phyloP scores from a whole-genome alignment of 2,797 vertebrate species.

The Sphenopsis melanotis region DNA sequence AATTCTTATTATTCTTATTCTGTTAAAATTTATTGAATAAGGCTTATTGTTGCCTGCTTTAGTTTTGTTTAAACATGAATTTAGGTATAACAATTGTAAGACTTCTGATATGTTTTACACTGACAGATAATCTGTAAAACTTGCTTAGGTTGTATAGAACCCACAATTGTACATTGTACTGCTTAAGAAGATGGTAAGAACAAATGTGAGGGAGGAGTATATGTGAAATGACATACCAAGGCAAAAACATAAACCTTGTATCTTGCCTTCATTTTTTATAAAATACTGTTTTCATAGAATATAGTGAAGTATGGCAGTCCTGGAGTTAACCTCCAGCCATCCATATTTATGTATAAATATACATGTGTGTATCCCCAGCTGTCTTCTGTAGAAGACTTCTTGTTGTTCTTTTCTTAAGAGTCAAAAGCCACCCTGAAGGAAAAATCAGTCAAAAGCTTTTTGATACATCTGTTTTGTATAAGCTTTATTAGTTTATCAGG shows the following conservation, averaged over 20 bases:
- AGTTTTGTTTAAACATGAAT: neutral
- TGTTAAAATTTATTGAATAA: neutral
- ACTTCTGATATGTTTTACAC: neutral
- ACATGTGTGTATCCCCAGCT: fast-evolving
- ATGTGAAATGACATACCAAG: neutral
- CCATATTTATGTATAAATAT: too few species aligned
- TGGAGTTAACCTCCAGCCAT: neutral
- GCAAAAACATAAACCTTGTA: neutral
- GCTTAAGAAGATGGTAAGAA: neutral
- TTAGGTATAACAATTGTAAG: neutral
- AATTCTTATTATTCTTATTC: neutral
- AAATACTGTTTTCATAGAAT: neutral
- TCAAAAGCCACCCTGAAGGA: neutral
- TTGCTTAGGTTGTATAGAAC: neutral
- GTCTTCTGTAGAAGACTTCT: neutral
- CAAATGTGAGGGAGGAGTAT: neutral
- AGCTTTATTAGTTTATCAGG: neutral
- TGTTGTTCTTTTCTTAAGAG: neutral
- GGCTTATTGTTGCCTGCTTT: neutral
- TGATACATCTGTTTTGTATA: neutral
- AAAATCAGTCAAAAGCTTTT: neutral
- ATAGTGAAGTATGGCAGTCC: neutral
- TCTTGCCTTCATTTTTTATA: neutral
- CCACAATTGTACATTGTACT: neutral
- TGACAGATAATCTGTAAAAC: neutral